Conservation (phyloP, 2,888 invertebrate genomes). For the Furcula furcula region DNA sequence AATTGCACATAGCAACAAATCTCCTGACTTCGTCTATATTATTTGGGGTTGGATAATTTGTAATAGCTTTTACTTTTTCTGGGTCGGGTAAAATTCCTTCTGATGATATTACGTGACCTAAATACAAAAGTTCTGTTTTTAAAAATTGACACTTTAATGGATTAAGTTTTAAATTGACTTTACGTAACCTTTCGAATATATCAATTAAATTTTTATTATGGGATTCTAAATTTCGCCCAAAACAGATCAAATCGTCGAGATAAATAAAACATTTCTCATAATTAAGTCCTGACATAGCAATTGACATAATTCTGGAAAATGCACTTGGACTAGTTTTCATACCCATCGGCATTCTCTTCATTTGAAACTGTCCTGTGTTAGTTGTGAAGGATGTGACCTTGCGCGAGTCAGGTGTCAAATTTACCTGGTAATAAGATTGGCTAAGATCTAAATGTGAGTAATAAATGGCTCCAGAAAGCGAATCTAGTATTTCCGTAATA, state of each 20-base stretch:
- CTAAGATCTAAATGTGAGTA: conserved; percentile 14
- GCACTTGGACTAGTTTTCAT: conserved; percentile 15
- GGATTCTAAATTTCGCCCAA: background rate
- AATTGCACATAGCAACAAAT: background rate
- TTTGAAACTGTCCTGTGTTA: conserved; percentile 12
- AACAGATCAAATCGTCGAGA: conserved; percentile 1
- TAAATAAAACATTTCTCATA: conserved; percentile 13
- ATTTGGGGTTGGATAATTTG: background rate
- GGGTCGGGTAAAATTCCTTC: background rate
- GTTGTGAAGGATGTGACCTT: conserved; percentile 16
- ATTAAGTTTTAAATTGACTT: background rate
- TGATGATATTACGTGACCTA: background rate
- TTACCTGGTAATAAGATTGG: conserved; percentile 14
- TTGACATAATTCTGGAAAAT: conserved; percentile 15
- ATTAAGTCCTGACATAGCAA: conserved; percentile 16
- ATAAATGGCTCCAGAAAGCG: conserved; percentile 14
- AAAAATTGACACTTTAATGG: background rate
- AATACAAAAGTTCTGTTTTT: background rate
- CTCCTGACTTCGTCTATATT: background rate
- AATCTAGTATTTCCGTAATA: conserved; percentile 21
- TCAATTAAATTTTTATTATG: background rate
- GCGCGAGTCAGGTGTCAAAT: conserved; percentile 9
- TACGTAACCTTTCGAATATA: background rate
- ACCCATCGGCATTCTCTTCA: conserved; percentile 18
- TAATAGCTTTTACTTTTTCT: background rate